Base-by-base conservation (phyloP, 2,888 invertebrate genomes). In the Chaitophorus viminalis region DNA sequence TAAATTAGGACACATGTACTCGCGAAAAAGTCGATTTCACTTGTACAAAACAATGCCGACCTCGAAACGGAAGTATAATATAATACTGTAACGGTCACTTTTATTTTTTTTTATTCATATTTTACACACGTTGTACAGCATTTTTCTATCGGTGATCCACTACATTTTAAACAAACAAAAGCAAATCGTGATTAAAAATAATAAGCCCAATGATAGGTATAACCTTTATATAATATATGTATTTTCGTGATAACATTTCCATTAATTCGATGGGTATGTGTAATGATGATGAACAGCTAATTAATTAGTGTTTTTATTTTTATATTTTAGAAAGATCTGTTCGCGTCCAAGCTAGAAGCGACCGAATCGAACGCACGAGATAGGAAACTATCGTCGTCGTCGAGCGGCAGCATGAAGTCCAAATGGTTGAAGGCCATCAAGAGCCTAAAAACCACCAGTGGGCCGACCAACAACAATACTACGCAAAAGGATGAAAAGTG, bases 381-480 rank as follows among this genome's bases (percentile, higher is more conserved):
- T 92, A 94, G 97, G 90, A 97, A 97, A 93, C 94, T 96, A 93
- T 96, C 97, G 75, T 94, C 95, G 84, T 95, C 96, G 89, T 96
- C 96, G 90, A 95, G 95, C 90, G 95, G 95, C 91, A 95, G 96
- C 92, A 98, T 98, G 95, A 98, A 98, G 93, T 97, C 96, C 92
- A 98, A 98, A 93, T 98, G 98, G 98, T 93, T 98, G 91, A 98
- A 98, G 92, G 98, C 98, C 90, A 97, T 98, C 93, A 96, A 97
- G 92, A 97, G 97, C 92, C 93, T 98, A 90, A 97, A 97, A 92
- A 96, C 96, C 74, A 90, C 93, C 93, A 89, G 93, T 91, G 46
- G 92, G 91, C 79, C 91, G 33, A 96, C 96, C 75, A 89, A 93
- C 93, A 89, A 93, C 91, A 54, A 92, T 91, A 78, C 91, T n/a